phyloP scores from a whole-genome alignment of 1,140 invertebrate genomes.

The Artemia franciscana region DNA sequence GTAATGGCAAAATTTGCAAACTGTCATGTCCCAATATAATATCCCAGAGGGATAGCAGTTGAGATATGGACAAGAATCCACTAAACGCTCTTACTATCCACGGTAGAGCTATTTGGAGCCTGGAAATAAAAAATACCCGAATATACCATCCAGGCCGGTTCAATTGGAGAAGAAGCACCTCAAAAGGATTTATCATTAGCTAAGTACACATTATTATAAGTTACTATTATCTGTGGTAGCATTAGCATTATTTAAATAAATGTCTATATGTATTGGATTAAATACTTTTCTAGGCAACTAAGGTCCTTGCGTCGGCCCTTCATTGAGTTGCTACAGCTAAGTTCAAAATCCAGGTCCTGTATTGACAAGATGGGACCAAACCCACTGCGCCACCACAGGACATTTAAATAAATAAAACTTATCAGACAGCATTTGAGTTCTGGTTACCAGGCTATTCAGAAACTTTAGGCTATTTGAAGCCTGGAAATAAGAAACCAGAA shows the following conservation, averaged over 20 bases:
- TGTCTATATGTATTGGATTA: not conserved
- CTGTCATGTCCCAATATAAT: constrained; percentile 73
- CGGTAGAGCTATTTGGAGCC: constrained; percentile 29
- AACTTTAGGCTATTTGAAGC: too few relatives aligned
- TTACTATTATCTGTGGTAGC: not conserved
- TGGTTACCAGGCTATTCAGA: too few relatives aligned
- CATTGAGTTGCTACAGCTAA: too few relatives aligned
- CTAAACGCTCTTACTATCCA: constrained; percentile 89
- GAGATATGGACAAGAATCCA: constrained; percentile 71
- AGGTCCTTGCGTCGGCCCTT: too few relatives aligned
- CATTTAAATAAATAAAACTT: too few relatives aligned
- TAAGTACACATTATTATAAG: constrained; percentile 1
- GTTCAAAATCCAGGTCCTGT: too few relatives aligned
- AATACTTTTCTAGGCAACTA: too few relatives aligned
- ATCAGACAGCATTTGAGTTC: too few relatives aligned
- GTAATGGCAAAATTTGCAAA: constrained; percentile 58
- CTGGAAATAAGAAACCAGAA: too few relatives aligned
- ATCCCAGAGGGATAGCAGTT: constrained; percentile 77
- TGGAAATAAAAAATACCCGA: constrained; percentile 9
- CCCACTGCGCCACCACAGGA: too few relatives aligned
- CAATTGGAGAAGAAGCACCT: constrained; percentile 2
- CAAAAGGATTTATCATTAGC: not conserved
- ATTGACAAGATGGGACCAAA: too few relatives aligned
- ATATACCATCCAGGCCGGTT: constrained; percentile 1
- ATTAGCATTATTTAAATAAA: not conserved